Evolutionary conservation across 35 echinoderm and acorn worm species (phyloP), one percentile per base, ranked within the genome.

Genomic region (Heliocidaris tuberculata): DNA sequence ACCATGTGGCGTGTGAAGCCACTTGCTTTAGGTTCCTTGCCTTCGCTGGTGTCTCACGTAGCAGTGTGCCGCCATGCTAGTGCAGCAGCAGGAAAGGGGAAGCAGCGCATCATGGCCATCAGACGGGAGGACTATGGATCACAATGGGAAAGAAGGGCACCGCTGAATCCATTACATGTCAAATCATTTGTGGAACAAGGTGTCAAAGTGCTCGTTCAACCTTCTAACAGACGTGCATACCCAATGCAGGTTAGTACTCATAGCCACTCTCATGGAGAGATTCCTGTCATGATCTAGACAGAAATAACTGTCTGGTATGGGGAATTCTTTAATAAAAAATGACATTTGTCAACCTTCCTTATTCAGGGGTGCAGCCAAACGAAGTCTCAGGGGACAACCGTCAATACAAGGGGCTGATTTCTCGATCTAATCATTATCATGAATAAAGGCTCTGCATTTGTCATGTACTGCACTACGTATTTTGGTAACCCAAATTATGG

Each of bases 121-220:
- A 94, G 98, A 24, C 49, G 96, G 85, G 98, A 99, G 78, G 98
- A 99, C 86, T 98, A 98, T 89, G 98, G 98, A n/a, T 96, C 94
- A 9, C 95, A 96, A 90, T 99, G 98, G 98, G 98, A 99, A 85
- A 90, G 98, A 54, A 95, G 98, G 54, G 97, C 98, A 50, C 96
- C 98, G 5, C 93, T 99, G 30, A 96, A 96, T 54, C 98, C 98
- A 21, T 19, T 54, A n/a, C 95, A 96, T n/a, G 96, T 97, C 85
- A 96, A 96, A 50, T 47, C 86, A 17, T 88, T 97, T 6, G 96
- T 98, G 7, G 97, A 97, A 7, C 90, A 94, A 48, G 98, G 98
- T 56, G 94, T 99, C 48, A 99, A 97, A 86, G 96, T 97, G 9
- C 48, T 99, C 6, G 97, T 99, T 5, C 95, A 97, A 47, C 96